Evolutionary conservation across 2,113 vertebrate genomes (phyloP).

Genomic region (Tretioscincus oriximinensis): DNA sequence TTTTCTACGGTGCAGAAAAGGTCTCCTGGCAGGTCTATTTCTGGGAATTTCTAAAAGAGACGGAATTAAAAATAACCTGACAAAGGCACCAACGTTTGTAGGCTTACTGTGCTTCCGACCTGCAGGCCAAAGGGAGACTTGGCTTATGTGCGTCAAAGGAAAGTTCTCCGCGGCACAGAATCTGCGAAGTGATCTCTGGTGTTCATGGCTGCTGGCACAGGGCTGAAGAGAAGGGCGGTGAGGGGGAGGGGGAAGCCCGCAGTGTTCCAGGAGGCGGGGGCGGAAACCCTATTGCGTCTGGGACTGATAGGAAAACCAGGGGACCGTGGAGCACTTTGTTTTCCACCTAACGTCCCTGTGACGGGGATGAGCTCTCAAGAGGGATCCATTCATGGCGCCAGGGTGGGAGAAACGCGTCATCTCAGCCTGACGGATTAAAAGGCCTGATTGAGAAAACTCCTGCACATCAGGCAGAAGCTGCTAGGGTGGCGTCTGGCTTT

Average conservation of each 20-base stretch:
- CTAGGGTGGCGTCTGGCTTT: not conserved
- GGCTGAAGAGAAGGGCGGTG: constrained; percentile 30
- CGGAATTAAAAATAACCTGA: not conserved
- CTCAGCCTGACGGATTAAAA: not conserved
- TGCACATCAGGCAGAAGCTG: not conserved
- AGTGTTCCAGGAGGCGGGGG: constrained; percentile 60
- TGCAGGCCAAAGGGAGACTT: constrained; percentile 57
- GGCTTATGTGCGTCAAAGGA: constrained; percentile 70
- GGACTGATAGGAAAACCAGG: not conserved
- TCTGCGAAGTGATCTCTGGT: constrained; percentile 69
- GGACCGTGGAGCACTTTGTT: not conserved
- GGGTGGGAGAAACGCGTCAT: constrained; percentile 3
- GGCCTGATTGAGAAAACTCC: not conserved
- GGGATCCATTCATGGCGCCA: not conserved
- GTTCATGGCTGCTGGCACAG: constrained; percentile 37
- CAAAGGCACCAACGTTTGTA: not conserved
- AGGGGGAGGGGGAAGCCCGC: constrained; percentile 71
- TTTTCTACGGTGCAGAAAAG: not conserved
- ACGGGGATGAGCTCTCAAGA: not conserved
- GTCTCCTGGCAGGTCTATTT: constrained; percentile 29
- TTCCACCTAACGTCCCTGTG: not conserved
- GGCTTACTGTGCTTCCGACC: not conserved
- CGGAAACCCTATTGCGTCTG: not conserved
- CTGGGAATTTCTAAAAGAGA: constrained; percentile 33
- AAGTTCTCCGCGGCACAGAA: constrained; percentile 70